A percentile compares a stretch with the other conserved stretches of the same genome.
These are phyloP conservation scores for Holacanthus passer DNA, from an alignment of 2,113 vertebrate genomes.

Conservation along the genomic window DNA sequence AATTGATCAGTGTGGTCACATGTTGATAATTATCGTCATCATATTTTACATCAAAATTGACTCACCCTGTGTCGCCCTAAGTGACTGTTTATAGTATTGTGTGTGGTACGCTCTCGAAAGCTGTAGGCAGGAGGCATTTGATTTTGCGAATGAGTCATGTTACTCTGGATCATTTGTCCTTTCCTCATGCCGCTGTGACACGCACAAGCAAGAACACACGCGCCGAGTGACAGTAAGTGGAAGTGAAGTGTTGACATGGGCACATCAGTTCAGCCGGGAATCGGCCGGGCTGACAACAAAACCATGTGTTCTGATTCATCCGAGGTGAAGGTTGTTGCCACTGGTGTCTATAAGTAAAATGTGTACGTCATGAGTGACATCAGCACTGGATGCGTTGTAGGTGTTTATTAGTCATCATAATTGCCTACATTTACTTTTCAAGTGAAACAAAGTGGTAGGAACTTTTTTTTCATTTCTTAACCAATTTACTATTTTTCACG, in stretches of 20 bases:
- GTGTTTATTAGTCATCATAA: conserved; percentile 50
- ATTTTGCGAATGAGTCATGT: conserved; percentile 68
- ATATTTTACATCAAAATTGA: conserved; percentile 37
- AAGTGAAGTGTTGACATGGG: conserved; percentile 50
- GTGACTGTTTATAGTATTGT: conserved; percentile 29
- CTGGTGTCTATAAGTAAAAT: conserved; percentile 29
- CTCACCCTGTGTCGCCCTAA: conserved; percentile 17
- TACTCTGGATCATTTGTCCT: conserved; percentile 25
- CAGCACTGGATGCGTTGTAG: conserved; percentile 17
- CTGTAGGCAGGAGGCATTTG: conserved; percentile 53
- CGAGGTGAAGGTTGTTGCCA: conserved; percentile 43
- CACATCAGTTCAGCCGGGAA: conserved; percentile 23
- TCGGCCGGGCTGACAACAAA: conserved; percentile 23
- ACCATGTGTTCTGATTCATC: conserved; percentile 43
- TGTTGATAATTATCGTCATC: conserved; percentile 8
- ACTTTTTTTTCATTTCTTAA: conserved; percentile 1
- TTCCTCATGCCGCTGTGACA: conserved; percentile 27
- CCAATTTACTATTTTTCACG: neutral
- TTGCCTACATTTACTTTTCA: conserved; percentile 15
- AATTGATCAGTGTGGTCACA: neutral
- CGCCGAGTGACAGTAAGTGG: conserved; percentile 38
- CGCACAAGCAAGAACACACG: conserved; percentile 21
- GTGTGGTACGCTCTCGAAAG: conserved; percentile 23
- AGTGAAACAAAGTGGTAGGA: neutral
- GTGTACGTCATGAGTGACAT: conserved; percentile 47